Conservation (phyloP, 2,888 invertebrate species). For the Lasioglossum zephyrum region DNA sequence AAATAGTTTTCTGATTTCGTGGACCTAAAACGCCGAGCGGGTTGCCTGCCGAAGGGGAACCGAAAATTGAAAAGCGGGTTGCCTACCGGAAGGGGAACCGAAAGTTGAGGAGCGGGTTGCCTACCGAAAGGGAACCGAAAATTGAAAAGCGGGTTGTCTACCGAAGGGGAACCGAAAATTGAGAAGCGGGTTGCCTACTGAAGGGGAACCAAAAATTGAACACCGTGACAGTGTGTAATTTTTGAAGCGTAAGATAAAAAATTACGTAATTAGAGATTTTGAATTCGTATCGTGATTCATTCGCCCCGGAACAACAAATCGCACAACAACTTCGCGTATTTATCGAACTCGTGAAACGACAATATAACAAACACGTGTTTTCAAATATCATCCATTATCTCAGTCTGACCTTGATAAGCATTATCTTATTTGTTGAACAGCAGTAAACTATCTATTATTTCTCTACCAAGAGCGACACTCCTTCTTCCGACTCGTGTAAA, state of each 20-base stretch:
- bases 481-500: slow-evolving; percentile 23
- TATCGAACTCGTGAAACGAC: slow-evolving; percentile 24
- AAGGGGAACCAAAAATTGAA: too few species aligned
- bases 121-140: too few species aligned
- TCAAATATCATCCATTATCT: slow-evolving; percentile 44
- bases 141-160: too few species aligned
- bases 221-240: too few species aligned
- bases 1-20: too few species aligned
- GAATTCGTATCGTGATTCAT: not conserved
- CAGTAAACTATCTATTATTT: slow-evolving; percentile 42
- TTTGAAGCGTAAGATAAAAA: not conserved
- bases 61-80: too few species aligned
- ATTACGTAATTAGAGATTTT: not conserved
- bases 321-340: slow-evolving; percentile 9
- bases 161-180: too few species aligned
- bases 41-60: too few species aligned
- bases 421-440: slow-evolving; percentile 68
- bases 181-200: too few species aligned
- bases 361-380: slow-evolving; percentile 44
- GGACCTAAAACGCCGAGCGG: too few species aligned
- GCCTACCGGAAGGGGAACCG: too few species aligned
- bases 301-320: slow-evolving; percentile 17
- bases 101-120: too few species aligned
- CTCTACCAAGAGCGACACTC: slow-evolving; percentile 33
- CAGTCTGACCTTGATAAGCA: slow-evolving; percentile 55